Percentiles rank a stretch among this genome's conserved stretches.
Evolutionary conservation across 2,888 invertebrate genomes (phyloP).

Genomic region (Phymatocera aterrima): DNA sequence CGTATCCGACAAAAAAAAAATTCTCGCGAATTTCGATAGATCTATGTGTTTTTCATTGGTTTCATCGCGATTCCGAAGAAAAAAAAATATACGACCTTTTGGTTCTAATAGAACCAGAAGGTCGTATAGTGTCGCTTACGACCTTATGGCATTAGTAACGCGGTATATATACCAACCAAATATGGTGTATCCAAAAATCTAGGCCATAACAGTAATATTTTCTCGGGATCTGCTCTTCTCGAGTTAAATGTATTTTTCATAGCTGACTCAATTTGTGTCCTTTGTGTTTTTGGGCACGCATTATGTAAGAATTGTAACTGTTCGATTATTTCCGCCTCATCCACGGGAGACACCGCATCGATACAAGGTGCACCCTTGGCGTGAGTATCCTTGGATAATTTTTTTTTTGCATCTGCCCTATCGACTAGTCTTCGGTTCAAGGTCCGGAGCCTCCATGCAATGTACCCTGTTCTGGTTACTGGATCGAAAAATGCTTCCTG

Average conservation of each 20-base stretch:
- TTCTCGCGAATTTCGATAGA: too few relatives aligned
- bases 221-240: background rate
- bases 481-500: conserved; percentile 27
- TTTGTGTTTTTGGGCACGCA: conserved; percentile 15
- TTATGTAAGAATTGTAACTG: conserved; percentile 7
- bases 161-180: too few relatives aligned
- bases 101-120: too few relatives aligned
- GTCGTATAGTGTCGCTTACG: too few relatives aligned
- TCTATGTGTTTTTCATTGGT: too few relatives aligned
- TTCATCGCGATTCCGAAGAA: too few relatives aligned
- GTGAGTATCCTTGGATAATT: background rate
- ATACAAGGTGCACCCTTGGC: too few relatives aligned
- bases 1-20: too few relatives aligned
- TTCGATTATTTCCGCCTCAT: background rate
- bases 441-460: conserved; percentile 28
- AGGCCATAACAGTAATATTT: background rate
- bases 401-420: background rate
- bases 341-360: background rate
- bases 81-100: too few relatives aligned
- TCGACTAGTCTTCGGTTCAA: background rate
- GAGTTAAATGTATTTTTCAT: background rate
- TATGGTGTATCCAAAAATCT: conserved; percentile 15
- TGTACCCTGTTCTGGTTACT: background rate
- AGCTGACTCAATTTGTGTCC: background rate
- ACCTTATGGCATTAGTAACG: too few relatives aligned